Evolutionary conservation across 2,888 invertebrate genomes (phyloP), one percentile per base, ranked within the genome.

Genomic region (Encarsia formosa): DNA sequence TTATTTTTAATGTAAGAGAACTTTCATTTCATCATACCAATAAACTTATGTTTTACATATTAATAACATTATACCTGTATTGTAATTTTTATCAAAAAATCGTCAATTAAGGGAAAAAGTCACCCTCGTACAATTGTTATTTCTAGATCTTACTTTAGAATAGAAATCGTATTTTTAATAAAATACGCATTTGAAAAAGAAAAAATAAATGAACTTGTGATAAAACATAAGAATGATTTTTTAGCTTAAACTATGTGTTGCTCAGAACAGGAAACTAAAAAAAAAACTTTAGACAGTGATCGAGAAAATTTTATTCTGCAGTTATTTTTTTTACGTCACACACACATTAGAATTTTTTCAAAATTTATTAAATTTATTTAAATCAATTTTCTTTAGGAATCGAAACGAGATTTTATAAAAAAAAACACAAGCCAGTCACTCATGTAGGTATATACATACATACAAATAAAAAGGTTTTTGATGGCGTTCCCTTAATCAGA

Each of bases 51-150:
- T 56, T 56, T 56, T 52, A 42, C 35, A 56, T 49, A 52, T 52
- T 47, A 52, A 41, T 42, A 44, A 49, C 41, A 56, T 41, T 49
- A 52, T 52, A 56, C 42, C 52, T 50, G 50, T 50, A 56, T 50
- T 53, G 47, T 53, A 56, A 53, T 47, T 53, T 41, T 52, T 56
- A 56, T 52, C 47, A 51, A 31, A 56, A 56, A 56, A 56, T 53
- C 56, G 53, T 56, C 56, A 56, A 56, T 56, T 56, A 56, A 56
- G 56, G 53, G 50, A 56, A 56, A 51, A 53, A 52, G 48, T 56
- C 52, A 56, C 47, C 44, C 49, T 56, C 50, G 43, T 53, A 53
- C 48, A 53, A 48, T 53, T 56, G 56, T 56, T 53, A 53, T 48
- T 26, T 38, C 48, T 53, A 53, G 20, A 34, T 52, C 52, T 31